phyloP scores from a whole-genome alignment of 2,113 vertebrate genomes.

The Genyomyrus donnyi region DNA sequence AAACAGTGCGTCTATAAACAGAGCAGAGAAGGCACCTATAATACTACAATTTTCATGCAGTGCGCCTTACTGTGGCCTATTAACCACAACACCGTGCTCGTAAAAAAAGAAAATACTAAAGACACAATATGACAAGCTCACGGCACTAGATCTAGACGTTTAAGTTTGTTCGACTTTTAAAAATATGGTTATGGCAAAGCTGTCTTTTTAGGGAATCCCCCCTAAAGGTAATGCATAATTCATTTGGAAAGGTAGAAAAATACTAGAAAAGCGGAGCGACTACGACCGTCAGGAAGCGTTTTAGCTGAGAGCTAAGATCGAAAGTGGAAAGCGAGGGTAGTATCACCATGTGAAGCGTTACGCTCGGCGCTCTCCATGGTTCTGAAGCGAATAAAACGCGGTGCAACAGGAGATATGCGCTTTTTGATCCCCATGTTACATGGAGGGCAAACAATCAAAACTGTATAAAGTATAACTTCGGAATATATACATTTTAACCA shows the following conservation, averaged over 20 bases:
- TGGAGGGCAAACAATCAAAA: not conserved
- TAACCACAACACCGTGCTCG: not conserved
- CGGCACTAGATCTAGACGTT: not conserved
- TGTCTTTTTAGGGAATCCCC: not conserved
- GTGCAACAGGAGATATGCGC: not conserved
- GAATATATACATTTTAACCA: not conserved
- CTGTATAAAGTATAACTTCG: not conserved
- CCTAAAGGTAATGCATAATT: not conserved
- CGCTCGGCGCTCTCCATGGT: constrained; percentile 37
- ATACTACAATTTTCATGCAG: not conserved
- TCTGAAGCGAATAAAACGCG: constrained; percentile 22
- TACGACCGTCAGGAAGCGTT: not conserved
- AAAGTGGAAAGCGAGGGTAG: not conserved
- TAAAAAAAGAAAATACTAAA: not conserved
- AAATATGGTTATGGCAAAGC: not conserved
- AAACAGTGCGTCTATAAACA: not conserved
- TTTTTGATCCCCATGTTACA: not conserved
- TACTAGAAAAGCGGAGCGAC: not conserved
- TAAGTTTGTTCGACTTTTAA: not conserved
- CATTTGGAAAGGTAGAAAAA: not conserved
- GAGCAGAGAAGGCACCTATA: not conserved
- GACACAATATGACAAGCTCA: not conserved
- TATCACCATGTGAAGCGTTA: not conserved
- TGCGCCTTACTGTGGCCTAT: not conserved
- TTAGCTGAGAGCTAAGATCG: not conserved